Conservation (phyloP, 2,113 vertebrate genomes). For the Rutilus rutilus region DNA sequence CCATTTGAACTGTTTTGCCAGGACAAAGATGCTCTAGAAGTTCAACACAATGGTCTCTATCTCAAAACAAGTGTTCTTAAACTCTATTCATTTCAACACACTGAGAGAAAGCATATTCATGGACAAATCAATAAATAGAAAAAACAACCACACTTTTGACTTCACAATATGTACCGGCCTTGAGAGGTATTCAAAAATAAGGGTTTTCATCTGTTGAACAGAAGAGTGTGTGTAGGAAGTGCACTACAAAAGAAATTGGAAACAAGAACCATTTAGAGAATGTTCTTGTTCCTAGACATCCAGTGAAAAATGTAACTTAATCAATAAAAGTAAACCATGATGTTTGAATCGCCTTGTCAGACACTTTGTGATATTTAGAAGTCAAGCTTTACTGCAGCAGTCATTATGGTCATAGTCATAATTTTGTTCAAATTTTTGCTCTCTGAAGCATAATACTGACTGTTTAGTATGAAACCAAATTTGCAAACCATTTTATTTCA, state of each 20-base stretch:
- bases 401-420: not conserved
- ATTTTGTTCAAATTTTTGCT: not conserved
- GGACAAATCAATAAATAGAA: constrained; percentile 56
- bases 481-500: not conserved
- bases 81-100: constrained; percentile 55
- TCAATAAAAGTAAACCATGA: not conserved
- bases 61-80: constrained; percentile 32
- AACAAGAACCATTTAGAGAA: constrained; percentile 3
- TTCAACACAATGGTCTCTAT: constrained; percentile 26
- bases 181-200: constrained; percentile 40
- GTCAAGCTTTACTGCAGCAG: not conserved
- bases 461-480: not conserved
- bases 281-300: constrained; percentile 9
- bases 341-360: not conserved
- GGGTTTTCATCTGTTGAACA: constrained; percentile 23
- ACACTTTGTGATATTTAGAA: not conserved
- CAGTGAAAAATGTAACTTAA: not conserved
- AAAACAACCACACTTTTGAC: constrained; percentile 41
- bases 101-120: constrained; percentile 44
- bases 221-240: constrained; percentile 16
- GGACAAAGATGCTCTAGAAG: not conserved
- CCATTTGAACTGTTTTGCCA: constrained; percentile 14
- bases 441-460: not conserved
- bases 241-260: constrained; percentile 1
- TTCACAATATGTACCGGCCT: constrained; percentile 26